phyloP scores from a whole-genome alignment of 2,797 vertebrate genomes.

The Tenualosa ilisha region DNA sequence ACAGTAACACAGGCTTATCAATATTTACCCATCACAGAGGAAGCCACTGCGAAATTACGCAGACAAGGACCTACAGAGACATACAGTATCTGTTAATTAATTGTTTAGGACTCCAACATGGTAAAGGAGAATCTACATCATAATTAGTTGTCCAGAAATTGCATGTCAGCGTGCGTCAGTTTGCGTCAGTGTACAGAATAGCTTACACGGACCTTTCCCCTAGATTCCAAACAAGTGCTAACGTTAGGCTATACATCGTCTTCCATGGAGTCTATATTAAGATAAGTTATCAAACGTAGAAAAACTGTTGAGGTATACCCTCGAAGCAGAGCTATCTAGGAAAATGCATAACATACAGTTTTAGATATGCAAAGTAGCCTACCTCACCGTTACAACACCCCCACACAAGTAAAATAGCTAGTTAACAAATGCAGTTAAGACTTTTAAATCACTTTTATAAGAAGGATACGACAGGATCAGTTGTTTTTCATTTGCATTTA shows the following conservation, averaged over 20 bases:
- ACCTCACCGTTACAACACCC: no score
- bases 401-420: no score
- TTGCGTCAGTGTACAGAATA: not conserved
- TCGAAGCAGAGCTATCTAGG: not conserved
- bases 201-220: conserved; percentile 65
- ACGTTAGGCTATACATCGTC: no score
- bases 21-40: conserved; percentile 79
- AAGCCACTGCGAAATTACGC: conserved; percentile 77
- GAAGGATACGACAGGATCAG: no score
- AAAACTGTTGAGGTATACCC: not conserved
- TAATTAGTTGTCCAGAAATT: not conserved
- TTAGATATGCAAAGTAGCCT: no score
- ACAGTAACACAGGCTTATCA: not conserved
- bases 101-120: not conserved
- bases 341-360: not conserved
- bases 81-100: not conserved
- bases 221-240: conserved; percentile 56
- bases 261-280: no score
- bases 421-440: no score
- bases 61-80: conserved; percentile 65
- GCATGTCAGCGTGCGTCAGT: not conserved
- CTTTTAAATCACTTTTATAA: no score
- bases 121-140: not conserved
- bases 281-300: not conserved
- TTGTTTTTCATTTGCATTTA: no score